These are phyloP conservation scores for Mactromeris polynyma DNA, from an alignment of 2,888 invertebrate genomes.

Conservation along the genomic window DNA sequence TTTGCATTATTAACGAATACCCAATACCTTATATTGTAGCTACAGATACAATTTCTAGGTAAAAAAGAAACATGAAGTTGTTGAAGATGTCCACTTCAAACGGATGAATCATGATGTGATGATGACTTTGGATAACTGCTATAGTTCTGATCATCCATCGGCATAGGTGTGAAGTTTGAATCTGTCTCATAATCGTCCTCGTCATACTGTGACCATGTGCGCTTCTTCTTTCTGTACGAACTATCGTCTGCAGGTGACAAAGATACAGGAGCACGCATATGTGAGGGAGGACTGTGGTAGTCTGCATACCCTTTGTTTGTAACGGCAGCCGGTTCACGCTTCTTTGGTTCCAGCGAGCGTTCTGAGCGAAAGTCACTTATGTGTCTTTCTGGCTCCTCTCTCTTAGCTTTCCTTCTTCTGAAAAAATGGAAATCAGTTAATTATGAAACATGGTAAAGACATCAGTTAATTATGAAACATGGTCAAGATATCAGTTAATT, in stretches of 20 bases:
- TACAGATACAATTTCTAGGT: too few species aligned
- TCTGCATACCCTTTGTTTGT: not conserved
- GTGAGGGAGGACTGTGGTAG: not conserved
- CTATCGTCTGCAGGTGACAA: not conserved
- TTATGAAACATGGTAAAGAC: too few species aligned
- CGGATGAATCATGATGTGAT: not conserved
- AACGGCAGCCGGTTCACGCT: not conserved
- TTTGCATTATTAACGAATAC: too few species aligned
- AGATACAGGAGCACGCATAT: not conserved
- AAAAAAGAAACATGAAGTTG: too few species aligned
- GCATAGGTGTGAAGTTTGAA: not conserved
- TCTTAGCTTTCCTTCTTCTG: not conserved
- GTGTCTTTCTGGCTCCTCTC: not conserved
- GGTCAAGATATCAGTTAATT: too few species aligned
- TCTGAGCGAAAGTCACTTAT: not conserved
- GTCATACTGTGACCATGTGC: conserved; percentile 1
- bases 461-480: too few species aligned
- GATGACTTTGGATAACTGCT: not conserved
- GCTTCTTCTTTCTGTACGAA: not conserved
- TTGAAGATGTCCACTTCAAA: not conserved
- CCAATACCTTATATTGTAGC: too few species aligned
- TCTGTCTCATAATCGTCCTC: not conserved
- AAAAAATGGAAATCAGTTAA: not conserved
- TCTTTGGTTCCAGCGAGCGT: not conserved
- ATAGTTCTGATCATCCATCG: not conserved